These are phyloP conservation scores for Neopelma chrysocephalum DNA, from an alignment of 2,797 vertebrate species.

Conservation along the genomic window DNA sequence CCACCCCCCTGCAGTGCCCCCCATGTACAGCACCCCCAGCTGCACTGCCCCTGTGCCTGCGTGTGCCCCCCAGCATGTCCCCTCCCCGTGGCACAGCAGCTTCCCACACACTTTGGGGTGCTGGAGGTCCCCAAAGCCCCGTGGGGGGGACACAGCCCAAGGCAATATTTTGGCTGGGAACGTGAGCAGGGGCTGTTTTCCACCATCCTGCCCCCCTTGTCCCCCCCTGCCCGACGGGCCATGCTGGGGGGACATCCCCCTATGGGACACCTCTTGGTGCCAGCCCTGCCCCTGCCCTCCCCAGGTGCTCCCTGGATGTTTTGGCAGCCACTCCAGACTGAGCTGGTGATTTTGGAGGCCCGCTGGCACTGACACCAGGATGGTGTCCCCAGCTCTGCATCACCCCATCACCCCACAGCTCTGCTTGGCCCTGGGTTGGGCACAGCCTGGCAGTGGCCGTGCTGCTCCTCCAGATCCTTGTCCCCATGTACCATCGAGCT, in stretches of 20 bases:
- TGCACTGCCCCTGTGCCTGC: no score
- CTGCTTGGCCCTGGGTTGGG: accelerated
- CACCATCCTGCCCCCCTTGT: not conserved
- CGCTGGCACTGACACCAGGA: accelerated
- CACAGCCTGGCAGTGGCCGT: not conserved
- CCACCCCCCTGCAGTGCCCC: not conserved
- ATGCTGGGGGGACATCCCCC: accelerated
- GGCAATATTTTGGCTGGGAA: accelerated
- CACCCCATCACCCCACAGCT: accelerated
- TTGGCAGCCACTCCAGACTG: accelerated
- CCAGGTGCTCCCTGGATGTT: accelerated
- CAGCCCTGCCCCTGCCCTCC: accelerated
- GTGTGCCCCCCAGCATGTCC: not conserved
- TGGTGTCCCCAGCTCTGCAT: not conserved
- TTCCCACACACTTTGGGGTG: not conserved
- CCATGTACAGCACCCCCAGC: accelerated
- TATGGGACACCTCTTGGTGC: not conserved
- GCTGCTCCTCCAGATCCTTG: accelerated
- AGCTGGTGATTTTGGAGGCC: not conserved
- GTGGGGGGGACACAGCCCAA: accelerated
- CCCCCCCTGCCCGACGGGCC: not conserved
- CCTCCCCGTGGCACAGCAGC: not conserved
- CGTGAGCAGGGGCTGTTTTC: not conserved
- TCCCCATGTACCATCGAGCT: accelerated
- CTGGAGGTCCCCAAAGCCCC: not conserved